Evolutionary conservation across 2,797 vertebrate genomes (phyloP).

Genomic region (Graptemys geographica): DNA sequence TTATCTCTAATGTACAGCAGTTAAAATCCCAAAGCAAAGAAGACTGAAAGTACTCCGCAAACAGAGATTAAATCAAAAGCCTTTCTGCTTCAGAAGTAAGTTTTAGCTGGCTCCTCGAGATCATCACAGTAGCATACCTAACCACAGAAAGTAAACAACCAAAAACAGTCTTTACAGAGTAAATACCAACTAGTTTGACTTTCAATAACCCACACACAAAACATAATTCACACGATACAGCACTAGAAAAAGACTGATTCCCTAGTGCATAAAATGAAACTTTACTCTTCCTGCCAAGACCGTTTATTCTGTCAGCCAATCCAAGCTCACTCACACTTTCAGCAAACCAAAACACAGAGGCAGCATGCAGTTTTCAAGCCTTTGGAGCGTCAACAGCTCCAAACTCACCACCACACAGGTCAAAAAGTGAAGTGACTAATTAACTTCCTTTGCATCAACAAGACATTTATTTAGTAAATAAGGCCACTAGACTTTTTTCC

Average conservation of each 20-base stretch:
- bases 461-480: neutral
- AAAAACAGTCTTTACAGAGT: neutral
- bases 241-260: neutral
- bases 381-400: no score
- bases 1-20: accelerated
- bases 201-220: neutral
- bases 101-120: neutral
- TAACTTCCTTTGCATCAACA: neutral
- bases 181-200: accelerated
- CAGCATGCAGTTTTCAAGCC: no score
- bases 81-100: neutral
- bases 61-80: neutral
- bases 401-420: neutral
- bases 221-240: accelerated
- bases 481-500: accelerated
- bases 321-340: no score
- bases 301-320: no score
- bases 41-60: neutral
- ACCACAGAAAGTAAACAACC: slow-evolving; percentile 2
- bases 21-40: neutral
- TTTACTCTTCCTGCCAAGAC: no score
- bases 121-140: neutral
- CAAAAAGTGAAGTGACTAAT: accelerated
- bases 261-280: neutral
- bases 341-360: no score